Conservation (phyloP, 2,113 vertebrate genomes). For the Lagenorhynchus albirostris region DNA sequence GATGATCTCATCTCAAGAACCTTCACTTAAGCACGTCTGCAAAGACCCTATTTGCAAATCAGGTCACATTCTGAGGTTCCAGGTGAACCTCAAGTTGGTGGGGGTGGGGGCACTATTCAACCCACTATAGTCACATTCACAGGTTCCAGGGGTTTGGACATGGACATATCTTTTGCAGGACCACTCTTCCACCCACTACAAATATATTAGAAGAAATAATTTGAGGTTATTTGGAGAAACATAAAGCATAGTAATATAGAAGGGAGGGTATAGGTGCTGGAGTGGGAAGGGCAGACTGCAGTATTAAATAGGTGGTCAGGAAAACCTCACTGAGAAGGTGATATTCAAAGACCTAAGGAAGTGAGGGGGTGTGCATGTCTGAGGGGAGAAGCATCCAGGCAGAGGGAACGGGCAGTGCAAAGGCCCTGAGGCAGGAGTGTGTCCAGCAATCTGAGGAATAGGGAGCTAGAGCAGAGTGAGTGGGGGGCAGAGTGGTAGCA, state of each 20-base stretch:
- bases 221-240: background rate
- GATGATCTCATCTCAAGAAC: background rate
- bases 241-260: background rate
- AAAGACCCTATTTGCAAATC: background rate
- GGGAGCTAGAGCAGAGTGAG: background rate
- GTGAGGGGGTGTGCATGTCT: background rate
- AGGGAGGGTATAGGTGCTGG: too few relatives aligned
- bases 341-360: background rate
- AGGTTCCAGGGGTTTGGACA: background rate
- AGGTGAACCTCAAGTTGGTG: background rate
- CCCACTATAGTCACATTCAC: background rate
- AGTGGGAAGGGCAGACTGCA: background rate
- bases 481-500: background rate
- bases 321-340: background rate
- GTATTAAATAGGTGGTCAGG: background rate
- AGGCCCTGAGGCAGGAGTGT: background rate
- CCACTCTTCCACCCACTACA: background rate
- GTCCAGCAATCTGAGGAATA: background rate
- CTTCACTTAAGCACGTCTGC: background rate
- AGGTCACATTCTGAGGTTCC: background rate
- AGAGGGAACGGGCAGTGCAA: background rate
- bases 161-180: background rate
- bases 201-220: background rate
- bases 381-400: background rate
- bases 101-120: too few relatives aligned